Evolutionary conservation across 2,113 vertebrate species (phyloP).

Genomic region (Anser cygnoides): DNA sequence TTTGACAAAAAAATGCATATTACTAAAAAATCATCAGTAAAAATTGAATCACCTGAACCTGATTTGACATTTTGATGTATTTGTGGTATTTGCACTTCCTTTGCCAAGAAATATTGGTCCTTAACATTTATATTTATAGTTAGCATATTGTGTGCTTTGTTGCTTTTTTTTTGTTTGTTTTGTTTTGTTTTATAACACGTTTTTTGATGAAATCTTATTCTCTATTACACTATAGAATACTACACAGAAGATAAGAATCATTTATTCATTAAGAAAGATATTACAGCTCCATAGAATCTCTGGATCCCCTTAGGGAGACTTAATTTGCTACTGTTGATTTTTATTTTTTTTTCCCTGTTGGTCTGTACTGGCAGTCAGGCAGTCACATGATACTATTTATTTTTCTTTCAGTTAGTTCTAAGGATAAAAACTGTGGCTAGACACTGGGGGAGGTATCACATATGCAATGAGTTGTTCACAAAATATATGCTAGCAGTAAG

Average conservation of each 20-base stretch:
- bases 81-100: neutral
- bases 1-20: neutral
- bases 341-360: neutral
- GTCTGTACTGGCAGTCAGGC: neutral
- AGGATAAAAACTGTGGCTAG: neutral
- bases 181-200: neutral
- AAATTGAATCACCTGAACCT: neutral
- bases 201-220: neutral
- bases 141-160: neutral
- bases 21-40: neutral
- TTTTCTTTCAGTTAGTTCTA: neutral
- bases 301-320: neutral
- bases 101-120: neutral
- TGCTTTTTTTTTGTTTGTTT: neutral
- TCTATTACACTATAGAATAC: neutral
- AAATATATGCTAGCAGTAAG: neutral
- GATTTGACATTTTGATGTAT: neutral
- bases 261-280: neutral
- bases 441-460: neutral
- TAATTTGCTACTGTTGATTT: neutral
- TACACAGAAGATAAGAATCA: neutral
- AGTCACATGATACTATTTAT: neutral
- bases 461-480: neutral
- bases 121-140: neutral
- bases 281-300: accelerated